phyloP scores from a whole-genome alignment of 2,113 vertebrate genomes.

The Martes martes region DNA sequence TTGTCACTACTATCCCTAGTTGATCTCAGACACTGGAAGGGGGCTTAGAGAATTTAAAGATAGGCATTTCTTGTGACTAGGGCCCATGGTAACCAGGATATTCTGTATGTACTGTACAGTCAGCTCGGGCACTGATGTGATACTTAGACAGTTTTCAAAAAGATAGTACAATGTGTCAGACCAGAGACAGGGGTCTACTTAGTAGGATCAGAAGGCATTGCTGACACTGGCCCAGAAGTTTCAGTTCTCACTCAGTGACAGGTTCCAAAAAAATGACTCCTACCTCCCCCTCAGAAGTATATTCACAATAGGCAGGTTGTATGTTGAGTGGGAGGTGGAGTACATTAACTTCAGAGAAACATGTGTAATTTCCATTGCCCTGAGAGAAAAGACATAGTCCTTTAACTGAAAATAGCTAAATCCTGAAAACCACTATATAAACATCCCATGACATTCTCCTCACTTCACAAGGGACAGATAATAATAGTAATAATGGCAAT shows the following conservation, averaged over 20 bases:
- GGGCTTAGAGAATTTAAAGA: neutral
- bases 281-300: neutral
- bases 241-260: conserved; percentile 6
- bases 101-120: neutral
- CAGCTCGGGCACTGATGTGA: neutral
- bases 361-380: neutral
- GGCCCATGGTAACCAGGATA: neutral
- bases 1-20: neutral
- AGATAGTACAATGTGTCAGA: neutral
- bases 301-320: neutral
- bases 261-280: neutral
- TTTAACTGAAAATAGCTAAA: conserved; percentile 14
- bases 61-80: neutral
- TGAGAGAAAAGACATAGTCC: neutral
- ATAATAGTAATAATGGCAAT: neutral
- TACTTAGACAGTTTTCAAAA: neutral
- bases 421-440: neutral
- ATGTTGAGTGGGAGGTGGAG: neutral
- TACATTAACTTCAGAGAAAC: conserved; percentile 35
- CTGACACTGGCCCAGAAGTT: neutral
- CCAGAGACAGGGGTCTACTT: neutral
- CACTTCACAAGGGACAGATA: neutral
- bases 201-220: neutral
- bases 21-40: neutral
- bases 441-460: neutral